Percentiles rank a stretch among this genome's conserved stretches.
Conservation (phyloP, 2,113 vertebrate species). For the Cyanocitta stelleri region DNA sequence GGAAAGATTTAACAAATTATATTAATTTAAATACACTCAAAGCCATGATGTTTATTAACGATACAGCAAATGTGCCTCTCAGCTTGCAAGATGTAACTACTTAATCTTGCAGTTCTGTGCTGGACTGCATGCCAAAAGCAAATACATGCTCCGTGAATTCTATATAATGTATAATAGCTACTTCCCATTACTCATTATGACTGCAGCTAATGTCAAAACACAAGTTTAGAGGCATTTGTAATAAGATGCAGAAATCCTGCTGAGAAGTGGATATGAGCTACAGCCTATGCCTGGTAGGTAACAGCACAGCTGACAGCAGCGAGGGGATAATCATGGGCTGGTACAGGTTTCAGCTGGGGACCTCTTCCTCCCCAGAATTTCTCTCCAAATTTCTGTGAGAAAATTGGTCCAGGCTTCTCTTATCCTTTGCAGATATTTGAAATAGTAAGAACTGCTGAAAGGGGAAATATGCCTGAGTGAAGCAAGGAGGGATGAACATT, state of each 20-base stretch:
- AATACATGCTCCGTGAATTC: not conserved
- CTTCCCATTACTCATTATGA: not conserved
- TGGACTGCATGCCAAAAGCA: not conserved
- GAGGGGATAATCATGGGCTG: not conserved
- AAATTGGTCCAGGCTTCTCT: not conserved
- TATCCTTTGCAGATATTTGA: not conserved
- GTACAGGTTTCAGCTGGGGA: not conserved
- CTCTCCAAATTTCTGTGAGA: not conserved
- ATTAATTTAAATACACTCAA: conserved; percentile 49
- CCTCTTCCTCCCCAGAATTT: not conserved
- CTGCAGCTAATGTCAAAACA: not conserved
- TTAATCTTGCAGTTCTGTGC: not conserved
- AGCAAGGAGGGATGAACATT: not conserved
- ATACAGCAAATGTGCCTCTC: not conserved
- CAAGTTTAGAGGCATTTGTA: not conserved
- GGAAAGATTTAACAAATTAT: conserved; percentile 38
- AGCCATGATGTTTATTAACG: conserved; percentile 14
- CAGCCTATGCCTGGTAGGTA: not conserved
- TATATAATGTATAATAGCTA: not conserved
- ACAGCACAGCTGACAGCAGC: not conserved
- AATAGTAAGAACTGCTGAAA: not conserved
- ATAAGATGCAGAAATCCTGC: not conserved
- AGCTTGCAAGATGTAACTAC: not conserved
- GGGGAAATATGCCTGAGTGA: rapidly evolving
- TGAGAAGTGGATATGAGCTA: not conserved